Conservation (phyloP, 2,888 invertebrate species). For the Keiferia lycopersicella region DNA sequence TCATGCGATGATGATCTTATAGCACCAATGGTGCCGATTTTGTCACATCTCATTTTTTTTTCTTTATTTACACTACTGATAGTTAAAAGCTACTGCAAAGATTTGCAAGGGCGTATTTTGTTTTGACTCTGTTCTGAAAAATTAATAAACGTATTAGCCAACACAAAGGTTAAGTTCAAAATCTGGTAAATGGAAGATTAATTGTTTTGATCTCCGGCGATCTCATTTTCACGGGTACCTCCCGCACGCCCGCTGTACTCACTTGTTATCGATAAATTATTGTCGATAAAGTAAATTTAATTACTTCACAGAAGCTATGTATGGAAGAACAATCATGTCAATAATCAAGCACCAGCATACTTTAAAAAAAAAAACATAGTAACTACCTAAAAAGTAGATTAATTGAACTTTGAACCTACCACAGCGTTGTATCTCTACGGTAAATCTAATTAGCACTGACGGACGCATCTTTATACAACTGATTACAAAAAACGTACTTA, state of each 20-base stretch:
- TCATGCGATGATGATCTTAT: conserved; percentile 23
- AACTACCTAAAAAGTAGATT: background rate
- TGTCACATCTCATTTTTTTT: conserved; percentile 11
- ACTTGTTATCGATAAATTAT: conserved; percentile 40
- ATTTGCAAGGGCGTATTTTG: conserved; percentile 13
- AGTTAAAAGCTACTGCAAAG: background rate
- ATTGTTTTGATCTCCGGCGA: conserved; percentile 69
- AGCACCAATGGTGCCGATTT: conserved; percentile 13
- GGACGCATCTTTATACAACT: background rate
- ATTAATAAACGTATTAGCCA: conserved; percentile 68
- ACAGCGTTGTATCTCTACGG: background rate
- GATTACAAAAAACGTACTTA: background rate
- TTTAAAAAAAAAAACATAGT: no score
- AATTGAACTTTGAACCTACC: background rate
- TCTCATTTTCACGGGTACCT: conserved; percentile 46
- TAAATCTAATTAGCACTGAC: background rate
- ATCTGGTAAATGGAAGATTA: conserved; percentile 69
- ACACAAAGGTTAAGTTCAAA: conserved; percentile 57
- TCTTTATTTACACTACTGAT: background rate
- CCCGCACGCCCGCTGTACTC: conserved; percentile 36
- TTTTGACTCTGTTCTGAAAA: conserved; percentile 49
- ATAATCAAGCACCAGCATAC: background rate
- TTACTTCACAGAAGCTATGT: conserved; percentile 28
- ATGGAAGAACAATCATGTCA: conserved; percentile 5
- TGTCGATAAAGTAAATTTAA: conserved; percentile 35